A percentile compares a stretch with the other conserved stretches of the same genome.
phyloP scores from a whole-genome alignment of 2,888 invertebrate species.

The Drosophila planitibia region DNA sequence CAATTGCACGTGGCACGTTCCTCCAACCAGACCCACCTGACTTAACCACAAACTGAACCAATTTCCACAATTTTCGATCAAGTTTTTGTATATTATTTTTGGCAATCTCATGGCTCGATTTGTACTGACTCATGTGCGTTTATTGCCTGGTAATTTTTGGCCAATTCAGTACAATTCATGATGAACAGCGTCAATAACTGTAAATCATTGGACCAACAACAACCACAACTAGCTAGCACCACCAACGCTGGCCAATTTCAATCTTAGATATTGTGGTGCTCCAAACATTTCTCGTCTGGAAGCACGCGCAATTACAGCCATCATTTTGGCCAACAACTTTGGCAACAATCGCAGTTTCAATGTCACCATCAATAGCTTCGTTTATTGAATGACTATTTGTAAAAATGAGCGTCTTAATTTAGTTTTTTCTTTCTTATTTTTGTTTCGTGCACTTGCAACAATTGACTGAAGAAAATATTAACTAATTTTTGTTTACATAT shows the following conservation, averaged over 20 bases:
- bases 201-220: slow-evolving; percentile 43
- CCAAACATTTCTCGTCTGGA: slow-evolving; percentile 44
- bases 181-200: slow-evolving; percentile 68
- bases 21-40: slow-evolving; percentile 15
- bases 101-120: slow-evolving; percentile 55
- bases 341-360: slow-evolving; percentile 49
- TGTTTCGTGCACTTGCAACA: slow-evolving; percentile 27
- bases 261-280: slow-evolving; percentile 11
- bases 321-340: slow-evolving; percentile 7
- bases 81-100: slow-evolving; percentile 6
- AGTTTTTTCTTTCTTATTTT: not conserved
- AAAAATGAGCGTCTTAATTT: slow-evolving; percentile 6
- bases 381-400: slow-evolving; percentile 44
- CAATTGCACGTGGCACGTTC: slow-evolving; percentile 52
- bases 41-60: slow-evolving; percentile 57
- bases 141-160: slow-evolving; percentile 43
- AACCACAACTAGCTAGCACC: not conserved
- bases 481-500: slow-evolving; percentile 1
- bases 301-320: slow-evolving; percentile 41
- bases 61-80: slow-evolving; percentile 41
- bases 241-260: slow-evolving; percentile 12
- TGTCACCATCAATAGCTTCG: slow-evolving; percentile 41
- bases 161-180: slow-evolving; percentile 53
- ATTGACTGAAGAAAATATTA: slow-evolving; percentile 42
- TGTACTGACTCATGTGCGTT: slow-evolving; percentile 65